A percentile compares a stretch with the other conserved stretches of the same genome.
Evolutionary conservation across 2,797 vertebrate species (phyloP).

Genomic region (Eidolon dupreanum): DNA sequence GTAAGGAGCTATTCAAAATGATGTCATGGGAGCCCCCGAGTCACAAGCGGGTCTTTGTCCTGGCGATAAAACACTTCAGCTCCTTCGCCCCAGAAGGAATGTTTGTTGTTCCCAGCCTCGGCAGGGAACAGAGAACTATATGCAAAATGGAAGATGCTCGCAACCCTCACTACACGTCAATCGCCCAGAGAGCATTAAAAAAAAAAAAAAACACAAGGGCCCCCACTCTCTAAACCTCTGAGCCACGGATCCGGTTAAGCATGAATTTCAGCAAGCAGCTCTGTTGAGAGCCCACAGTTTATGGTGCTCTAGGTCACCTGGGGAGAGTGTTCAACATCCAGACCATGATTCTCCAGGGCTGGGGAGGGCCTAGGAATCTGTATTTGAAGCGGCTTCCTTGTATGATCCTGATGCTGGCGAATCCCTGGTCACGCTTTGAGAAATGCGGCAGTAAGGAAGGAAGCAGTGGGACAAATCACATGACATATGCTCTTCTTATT

Average conservation of each 20-base stretch:
- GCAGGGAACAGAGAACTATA: neutral
- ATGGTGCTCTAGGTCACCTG: too few relatives aligned
- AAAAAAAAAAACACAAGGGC: accelerated
- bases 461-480: neutral
- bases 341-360: neutral
- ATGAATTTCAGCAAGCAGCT: neutral
- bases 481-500: neutral
- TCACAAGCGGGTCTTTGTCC: neutral
- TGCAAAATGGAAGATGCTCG: accelerated
- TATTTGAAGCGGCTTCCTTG: neutral
- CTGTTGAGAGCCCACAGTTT: neutral
- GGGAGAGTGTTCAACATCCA: neutral
- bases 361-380: neutral
- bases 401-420: neutral
- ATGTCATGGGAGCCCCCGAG: neutral
- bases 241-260: neutral
- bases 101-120: neutral
- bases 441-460: neutral
- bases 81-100: neutral
- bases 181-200: neutral
- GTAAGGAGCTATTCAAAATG: neutral
- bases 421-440: neutral
- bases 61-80: neutral
- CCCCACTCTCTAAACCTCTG: neutral
- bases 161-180: neutral